Evolutionary conservation across 2,797 vertebrate genomes (phyloP).

Genomic region (Phylloscopus collybita): DNA sequence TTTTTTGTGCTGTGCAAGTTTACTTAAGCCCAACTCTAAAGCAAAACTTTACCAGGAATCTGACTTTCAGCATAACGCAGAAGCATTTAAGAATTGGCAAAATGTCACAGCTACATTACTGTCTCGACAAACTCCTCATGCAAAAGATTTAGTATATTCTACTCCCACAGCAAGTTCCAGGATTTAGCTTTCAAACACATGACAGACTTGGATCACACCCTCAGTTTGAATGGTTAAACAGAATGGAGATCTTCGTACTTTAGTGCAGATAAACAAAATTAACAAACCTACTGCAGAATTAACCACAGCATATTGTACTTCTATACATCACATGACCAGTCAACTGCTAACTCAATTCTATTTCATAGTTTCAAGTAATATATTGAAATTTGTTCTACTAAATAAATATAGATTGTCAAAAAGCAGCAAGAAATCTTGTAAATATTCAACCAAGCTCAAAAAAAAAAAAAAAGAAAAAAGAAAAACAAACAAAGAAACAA

Average conservation of each 20-base stretch:
- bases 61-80: conserved; percentile 66
- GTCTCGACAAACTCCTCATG: conserved; percentile 78
- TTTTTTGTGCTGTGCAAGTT: conserved; percentile 66
- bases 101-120: conserved; percentile 73
- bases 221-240: conserved; percentile 69
- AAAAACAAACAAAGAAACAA: conserved; percentile 42
- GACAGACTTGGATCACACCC: conserved; percentile 64
- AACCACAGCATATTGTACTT: conserved; percentile 76
- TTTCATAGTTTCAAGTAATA: conserved; percentile 81
- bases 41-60: conserved; percentile 60
- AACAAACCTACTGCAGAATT: conserved; percentile 74
- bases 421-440: conserved; percentile 87
- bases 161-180: conserved; percentile 73
- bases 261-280: conserved; percentile 77
- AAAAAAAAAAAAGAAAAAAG: conserved; percentile 57
- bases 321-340: conserved; percentile 67
- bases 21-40: conserved; percentile 67
- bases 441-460: conserved; percentile 72
- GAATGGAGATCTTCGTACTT: conserved; percentile 71
- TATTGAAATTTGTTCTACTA: conserved; percentile 76
- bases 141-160: conserved; percentile 76
- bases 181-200: conserved; percentile 72
- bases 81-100: conserved; percentile 78
- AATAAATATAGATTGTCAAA: conserved; percentile 95
- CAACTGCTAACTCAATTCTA: conserved; percentile 74